phyloP scores from a whole-genome alignment of 2,113 vertebrate species.

The Saccopteryx leptura region DNA sequence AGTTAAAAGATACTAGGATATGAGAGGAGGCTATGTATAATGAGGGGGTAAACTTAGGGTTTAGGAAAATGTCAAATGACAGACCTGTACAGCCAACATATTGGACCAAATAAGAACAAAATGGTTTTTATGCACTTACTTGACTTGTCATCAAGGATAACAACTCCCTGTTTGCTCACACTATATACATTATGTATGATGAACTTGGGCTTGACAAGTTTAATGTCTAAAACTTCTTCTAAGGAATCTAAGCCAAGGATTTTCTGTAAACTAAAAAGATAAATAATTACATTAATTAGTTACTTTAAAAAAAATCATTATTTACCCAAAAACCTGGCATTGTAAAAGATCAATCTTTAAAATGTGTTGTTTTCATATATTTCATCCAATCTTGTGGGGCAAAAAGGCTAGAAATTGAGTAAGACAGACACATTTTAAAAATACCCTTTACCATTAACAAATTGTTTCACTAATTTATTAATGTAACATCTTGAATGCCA shows the following conservation, averaged over 20 bases:
- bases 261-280: slow-evolving; percentile 90
- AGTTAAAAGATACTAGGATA: background rate
- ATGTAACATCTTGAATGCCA: slow-evolving; percentile 15
- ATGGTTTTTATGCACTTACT: slow-evolving; percentile 86
- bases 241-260: slow-evolving; percentile 91
- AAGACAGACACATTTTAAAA: slow-evolving; percentile 4
- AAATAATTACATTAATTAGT: slow-evolving; percentile 58
- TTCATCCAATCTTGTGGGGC: background rate
- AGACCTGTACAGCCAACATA: background rate
- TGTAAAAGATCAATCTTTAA: background rate
- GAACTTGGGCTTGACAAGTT: slow-evolving; percentile 90
- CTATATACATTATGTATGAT: slow-evolving; percentile 92
- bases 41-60: background rate
- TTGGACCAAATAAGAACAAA: background rate
- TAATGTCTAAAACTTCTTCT: slow-evolving; percentile 90
- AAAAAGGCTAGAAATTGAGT: background rate
- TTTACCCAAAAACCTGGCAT: background rate
- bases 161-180: slow-evolving; percentile 92
- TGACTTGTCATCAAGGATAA: slow-evolving; percentile 92
- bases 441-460: background rate
- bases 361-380: background rate
- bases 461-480: slow-evolving; percentile 28
- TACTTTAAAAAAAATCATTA: slow-evolving; percentile 19
- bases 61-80: background rate
- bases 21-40: background rate